phyloP scores from a whole-genome alignment of 2,113 vertebrate species.

The Eptatretus burgeri region DNA sequence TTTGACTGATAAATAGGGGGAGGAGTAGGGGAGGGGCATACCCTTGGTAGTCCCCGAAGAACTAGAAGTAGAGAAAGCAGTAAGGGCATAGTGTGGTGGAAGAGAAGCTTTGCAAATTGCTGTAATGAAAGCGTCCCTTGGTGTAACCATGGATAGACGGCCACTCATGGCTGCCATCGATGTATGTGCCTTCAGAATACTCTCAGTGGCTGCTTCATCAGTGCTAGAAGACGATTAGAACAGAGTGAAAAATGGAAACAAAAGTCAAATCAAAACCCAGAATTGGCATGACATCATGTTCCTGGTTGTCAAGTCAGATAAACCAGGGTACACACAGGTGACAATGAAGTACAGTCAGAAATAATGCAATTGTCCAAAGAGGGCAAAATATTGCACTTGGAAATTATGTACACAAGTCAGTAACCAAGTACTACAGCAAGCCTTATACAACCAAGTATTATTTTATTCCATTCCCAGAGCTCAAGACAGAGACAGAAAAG shows the following conservation, averaged over 20 bases:
- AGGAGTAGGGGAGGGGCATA: too few relatives aligned
- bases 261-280: neutral
- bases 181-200: slow-evolving; percentile 82
- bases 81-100: slow-evolving; percentile 81
- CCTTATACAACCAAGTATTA: too few relatives aligned
- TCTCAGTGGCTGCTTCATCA: slow-evolving; percentile 84
- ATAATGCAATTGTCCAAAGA: neutral
- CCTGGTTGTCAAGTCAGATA: too few relatives aligned
- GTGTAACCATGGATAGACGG: slow-evolving; percentile 54
- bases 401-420: too few relatives aligned
- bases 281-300: neutral
- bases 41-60: too few relatives aligned
- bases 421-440: too few relatives aligned
- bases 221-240: slow-evolving; percentile 26
- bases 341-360: neutral
- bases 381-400: too few relatives aligned
- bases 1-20: too few relatives aligned
- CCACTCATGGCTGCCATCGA: slow-evolving; percentile 83
- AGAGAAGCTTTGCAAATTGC: slow-evolving; percentile 92
- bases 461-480: too few relatives aligned
- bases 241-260: neutral
- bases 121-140: slow-evolving; percentile 90
- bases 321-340: too few relatives aligned
- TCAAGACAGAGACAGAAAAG: too few relatives aligned
- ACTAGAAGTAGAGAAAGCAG: slow-evolving; percentile 19